Conservation (phyloP, 2,888 invertebrate species). For the Lissocephala sabroskyi region DNA sequence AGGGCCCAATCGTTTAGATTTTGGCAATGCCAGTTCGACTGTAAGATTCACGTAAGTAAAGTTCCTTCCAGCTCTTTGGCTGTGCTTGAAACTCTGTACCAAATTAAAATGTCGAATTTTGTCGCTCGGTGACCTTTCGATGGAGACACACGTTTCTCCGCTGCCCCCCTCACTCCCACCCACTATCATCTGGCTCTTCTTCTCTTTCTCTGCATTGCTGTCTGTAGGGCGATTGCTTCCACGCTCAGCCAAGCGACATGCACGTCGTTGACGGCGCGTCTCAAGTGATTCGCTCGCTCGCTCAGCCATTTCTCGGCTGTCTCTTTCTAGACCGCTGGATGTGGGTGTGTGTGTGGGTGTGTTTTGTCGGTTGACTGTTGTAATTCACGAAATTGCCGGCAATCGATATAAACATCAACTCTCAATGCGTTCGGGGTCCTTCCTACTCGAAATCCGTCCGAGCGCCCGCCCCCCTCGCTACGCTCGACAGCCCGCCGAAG, state of each 20-base stretch:
- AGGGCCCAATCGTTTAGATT: too few species aligned
- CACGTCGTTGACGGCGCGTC: conserved; percentile 45
- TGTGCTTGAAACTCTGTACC: too few species aligned
- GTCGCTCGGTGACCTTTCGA: not conserved
- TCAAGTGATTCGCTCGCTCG: conserved; percentile 34
- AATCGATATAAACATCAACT: conserved; percentile 62
- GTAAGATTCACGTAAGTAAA: too few species aligned
- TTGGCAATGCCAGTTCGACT: too few species aligned
- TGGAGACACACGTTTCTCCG: not conserved
- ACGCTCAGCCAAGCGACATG: conserved; percentile 22
- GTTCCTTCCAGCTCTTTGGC: too few species aligned
- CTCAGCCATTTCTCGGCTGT: too few species aligned
- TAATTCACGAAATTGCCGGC: conserved; percentile 58
- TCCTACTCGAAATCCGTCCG: not conserved
- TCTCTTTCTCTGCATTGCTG: too few species aligned
- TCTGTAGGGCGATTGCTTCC: too few species aligned
- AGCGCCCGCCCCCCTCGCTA: not conserved
- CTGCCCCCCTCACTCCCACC: not conserved
- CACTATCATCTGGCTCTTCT: too few species aligned
- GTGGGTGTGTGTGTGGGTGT: too few species aligned
- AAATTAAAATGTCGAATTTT: too few species aligned
- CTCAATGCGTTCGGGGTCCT: conserved; percentile 31
- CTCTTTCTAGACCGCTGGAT: too few species aligned
- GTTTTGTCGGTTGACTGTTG: conserved; percentile 31
- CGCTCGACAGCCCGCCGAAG: conserved; percentile 24